A percentile compares a stretch with the other conserved stretches of the same genome.
Evolutionary conservation across 2,888 invertebrate species (phyloP).

Genomic region (Xiphydria camelus): DNA sequence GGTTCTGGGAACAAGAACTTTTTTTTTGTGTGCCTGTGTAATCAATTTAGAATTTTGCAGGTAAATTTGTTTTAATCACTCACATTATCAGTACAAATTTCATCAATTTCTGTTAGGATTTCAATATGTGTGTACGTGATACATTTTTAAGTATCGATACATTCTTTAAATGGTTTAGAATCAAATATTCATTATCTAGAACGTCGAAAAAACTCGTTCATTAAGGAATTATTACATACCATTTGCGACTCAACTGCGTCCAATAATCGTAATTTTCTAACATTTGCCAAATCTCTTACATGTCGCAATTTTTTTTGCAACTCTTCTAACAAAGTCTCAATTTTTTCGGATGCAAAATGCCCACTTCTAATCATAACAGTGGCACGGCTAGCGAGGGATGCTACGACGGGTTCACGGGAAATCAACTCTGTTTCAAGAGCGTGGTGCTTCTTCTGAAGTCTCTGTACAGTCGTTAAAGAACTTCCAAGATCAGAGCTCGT

Average conservation of each 20-base stretch:
- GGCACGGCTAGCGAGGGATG: constrained; percentile 73
- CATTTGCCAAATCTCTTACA: constrained; percentile 73
- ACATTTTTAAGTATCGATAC: neutral
- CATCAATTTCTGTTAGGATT: too few species aligned
- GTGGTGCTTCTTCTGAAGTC: constrained; percentile 91
- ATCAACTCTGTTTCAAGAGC: constrained; percentile 86
- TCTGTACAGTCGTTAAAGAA: constrained; percentile 77
- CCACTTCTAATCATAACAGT: constrained; percentile 79
- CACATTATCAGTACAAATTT: too few species aligned
- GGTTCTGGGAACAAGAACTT: too few species aligned
- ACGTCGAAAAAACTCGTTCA: neutral
- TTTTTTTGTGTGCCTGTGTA: too few species aligned
- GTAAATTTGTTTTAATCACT: too few species aligned
- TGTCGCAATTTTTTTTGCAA: constrained; percentile 72
- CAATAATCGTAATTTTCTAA: constrained; percentile 72
- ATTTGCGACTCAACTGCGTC: constrained; percentile 84
- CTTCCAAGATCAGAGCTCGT: constrained; percentile 72
- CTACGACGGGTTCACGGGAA: constrained; percentile 83
- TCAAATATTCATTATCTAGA: neutral
- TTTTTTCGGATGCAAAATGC: constrained; percentile 80
- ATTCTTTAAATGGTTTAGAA: neutral
- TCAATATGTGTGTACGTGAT: neutral
- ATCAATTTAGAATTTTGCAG: too few species aligned
- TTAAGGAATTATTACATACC: constrained; percentile 59
- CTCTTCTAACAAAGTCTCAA: constrained; percentile 69